Evolutionary conservation across 2,797 vertebrate species (phyloP).

Genomic region (Mico argentatus): DNA sequence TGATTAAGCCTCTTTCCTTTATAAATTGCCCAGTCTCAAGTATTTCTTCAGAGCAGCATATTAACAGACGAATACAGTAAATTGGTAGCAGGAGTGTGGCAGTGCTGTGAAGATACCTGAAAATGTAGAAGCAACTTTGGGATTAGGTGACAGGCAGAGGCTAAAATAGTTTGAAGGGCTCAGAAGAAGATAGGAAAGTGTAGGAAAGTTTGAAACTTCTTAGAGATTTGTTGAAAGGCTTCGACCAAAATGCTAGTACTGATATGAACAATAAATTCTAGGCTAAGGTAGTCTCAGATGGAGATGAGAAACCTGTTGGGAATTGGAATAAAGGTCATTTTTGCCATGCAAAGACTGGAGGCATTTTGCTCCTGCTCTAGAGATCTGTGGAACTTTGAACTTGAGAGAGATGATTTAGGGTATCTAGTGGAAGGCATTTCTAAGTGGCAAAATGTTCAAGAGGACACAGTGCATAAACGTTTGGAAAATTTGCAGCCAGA

Average conservation of each 20-base stretch:
- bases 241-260: background rate
- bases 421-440: background rate
- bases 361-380: background rate
- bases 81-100: background rate
- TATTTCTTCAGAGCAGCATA: background rate
- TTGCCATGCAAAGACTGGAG: background rate
- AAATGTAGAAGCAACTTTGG: background rate
- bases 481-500: background rate
- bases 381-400: background rate
- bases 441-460: background rate
- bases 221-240: background rate
- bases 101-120: background rate
- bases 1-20: background rate
- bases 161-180: background rate
- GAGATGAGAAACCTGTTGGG: background rate
- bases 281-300: background rate
- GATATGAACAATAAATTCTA: background rate
- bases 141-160: background rate
- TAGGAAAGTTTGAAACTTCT: background rate
- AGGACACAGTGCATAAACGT: background rate
- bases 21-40: background rate
- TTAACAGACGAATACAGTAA: background rate
- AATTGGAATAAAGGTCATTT: background rate
- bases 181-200: background rate
- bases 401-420: background rate